Conservation (phyloP, 2,113 vertebrate species). For the Arothron firmamentum region DNA sequence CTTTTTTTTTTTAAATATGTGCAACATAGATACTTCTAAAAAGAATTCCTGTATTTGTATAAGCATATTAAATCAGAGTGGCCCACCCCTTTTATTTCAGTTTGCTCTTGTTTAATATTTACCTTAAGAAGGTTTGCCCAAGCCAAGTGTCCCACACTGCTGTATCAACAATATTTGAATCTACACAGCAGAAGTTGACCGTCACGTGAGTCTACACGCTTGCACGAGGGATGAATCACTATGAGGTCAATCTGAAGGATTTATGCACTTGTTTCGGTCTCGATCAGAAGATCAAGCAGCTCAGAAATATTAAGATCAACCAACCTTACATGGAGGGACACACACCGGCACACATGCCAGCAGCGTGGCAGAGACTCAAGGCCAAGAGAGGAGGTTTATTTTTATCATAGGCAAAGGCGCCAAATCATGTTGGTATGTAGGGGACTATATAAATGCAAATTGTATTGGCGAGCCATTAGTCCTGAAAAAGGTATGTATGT, state of each 20-base stretch:
- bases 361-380: slow-evolving; percentile 72
- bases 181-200: slow-evolving; percentile 8
- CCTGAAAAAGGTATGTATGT: slow-evolving; percentile 77
- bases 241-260: slow-evolving; percentile 51
- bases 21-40: slow-evolving; percentile 25
- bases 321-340: slow-evolving; percentile 57
- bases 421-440: slow-evolving; percentile 79
- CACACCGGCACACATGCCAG: slow-evolving; percentile 32
- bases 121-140: slow-evolving; percentile 32
- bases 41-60: slow-evolving; percentile 13
- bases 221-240: slow-evolving; percentile 45
- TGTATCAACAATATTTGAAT: slow-evolving; percentile 45
- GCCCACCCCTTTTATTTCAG: slow-evolving; percentile 1
- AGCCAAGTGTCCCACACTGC: slow-evolving; percentile 27
- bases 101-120: slow-evolving; percentile 38
- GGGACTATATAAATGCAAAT: slow-evolving; percentile 85
- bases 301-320: slow-evolving; percentile 72
- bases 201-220: slow-evolving; percentile 9
- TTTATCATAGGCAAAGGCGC: slow-evolving; percentile 76
- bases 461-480: slow-evolving; percentile 79
- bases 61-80: not conserved
- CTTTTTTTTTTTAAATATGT: slow-evolving; percentile 24
- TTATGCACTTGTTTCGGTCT: slow-evolving; percentile 54
- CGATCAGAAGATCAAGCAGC: slow-evolving; percentile 54
- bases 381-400: slow-evolving; percentile 76